These are phyloP conservation scores for Notamacropus eugenii DNA, from an alignment of 2,797 vertebrate genomes.

Conservation along the genomic window DNA sequence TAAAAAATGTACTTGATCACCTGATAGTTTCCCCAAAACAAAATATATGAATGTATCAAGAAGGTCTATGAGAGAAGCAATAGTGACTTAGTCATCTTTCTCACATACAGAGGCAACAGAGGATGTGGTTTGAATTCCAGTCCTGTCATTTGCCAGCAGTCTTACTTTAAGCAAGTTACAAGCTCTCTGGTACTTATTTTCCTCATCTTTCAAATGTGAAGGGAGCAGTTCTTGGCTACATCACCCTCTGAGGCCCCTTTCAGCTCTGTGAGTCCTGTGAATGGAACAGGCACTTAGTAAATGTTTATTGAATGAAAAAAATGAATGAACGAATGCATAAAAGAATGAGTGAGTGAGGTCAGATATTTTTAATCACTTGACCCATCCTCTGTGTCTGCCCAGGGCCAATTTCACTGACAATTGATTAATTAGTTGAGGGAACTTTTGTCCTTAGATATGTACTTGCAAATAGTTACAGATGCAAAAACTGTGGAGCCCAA, in stretches of 20 bases:
- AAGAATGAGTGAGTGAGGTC: background rate
- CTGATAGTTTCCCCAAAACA: background rate
- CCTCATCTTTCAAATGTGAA: background rate
- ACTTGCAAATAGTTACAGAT: background rate
- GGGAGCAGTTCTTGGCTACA: background rate
- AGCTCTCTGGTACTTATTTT: background rate
- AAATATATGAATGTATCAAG: background rate
- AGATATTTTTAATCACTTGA: background rate
- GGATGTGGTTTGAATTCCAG: background rate
- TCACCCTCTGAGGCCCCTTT: background rate
- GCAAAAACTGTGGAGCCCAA: slow-evolving; percentile 17
- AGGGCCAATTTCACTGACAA: background rate
- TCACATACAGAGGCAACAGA: background rate
- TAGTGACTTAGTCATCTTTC: background rate
- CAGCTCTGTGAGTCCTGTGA: background rate
- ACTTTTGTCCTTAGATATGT: background rate
- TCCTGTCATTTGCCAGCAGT: background rate
- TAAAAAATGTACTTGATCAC: background rate
- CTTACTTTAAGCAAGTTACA: background rate
- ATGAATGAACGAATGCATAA: background rate
- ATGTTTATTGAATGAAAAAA: background rate
- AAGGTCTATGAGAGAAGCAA: background rate
- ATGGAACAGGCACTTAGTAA: background rate
- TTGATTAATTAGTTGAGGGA: slow-evolving; percentile 33
- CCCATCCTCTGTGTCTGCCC: slow-evolving; percentile 8